Base-by-base conservation (phyloP, 2,113 vertebrate species). In the Athene noctua region DNA sequence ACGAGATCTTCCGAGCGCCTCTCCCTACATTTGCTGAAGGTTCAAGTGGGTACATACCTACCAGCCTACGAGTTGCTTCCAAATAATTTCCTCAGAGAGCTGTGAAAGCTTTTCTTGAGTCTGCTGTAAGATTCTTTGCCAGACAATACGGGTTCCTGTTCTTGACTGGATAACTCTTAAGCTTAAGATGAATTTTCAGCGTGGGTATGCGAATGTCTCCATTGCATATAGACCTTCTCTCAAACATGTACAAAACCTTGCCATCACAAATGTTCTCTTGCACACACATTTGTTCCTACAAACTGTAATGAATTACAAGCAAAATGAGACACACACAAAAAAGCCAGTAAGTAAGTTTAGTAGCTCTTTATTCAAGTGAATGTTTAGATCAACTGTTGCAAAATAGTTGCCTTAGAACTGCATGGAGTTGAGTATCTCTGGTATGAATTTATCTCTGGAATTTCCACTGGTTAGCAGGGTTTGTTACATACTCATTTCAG, bases 361-460 rank as follows among this genome's bases (percentile, higher is more conserved):
- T 52, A 82, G 51, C 58, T 91, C 25, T 85, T 94, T 73, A 73
- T 89, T 95, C 62, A 77, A 91, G 25, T 65, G 23, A 88, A 32
- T 73, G 13, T 85, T 95, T 89, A 91, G 47, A 81, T 75, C 1
- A 1, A 81, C 70, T 62, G 42, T 86, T 91, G 47, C 26, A 91
- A 63, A 66, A 42, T 4, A 90, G 38, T 59, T 87, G n/a, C 52
- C n/a, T 47, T 44, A 52, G 46, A 93, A 88, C 32, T 82, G 30
- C 9, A 3, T 26, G 30, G n/a, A 88, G 51, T 74, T 71, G 71
- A 74, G 34, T 80, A 51, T 85, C 74, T 89, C 62, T 85, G 89
- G 62, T 85, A 55, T 87, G 91, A 94, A 97, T 68, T 67, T 62
- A 91, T 80, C 51, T 95, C 68, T 95, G 91, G 77, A 94, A 94